Conservation (phyloP, 2,113 vertebrate species). For the Hirundichthys speculiger region DNA sequence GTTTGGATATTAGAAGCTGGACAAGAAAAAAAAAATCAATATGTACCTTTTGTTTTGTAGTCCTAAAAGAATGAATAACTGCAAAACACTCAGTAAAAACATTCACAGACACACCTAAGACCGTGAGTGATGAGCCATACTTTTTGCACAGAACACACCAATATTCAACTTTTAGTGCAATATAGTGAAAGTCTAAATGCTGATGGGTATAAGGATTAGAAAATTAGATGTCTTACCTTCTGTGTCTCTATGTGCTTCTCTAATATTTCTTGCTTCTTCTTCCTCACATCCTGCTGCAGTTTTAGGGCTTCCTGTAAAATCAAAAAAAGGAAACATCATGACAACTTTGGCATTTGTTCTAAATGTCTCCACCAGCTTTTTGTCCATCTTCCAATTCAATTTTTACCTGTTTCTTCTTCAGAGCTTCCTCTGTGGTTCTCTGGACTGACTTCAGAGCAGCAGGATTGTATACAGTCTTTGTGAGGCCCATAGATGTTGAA, state of each 20-base stretch:
- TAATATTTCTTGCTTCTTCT: slow-evolving; percentile 97
- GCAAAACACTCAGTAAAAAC: no score
- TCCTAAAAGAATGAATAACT: no score
- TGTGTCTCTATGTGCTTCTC: slow-evolving; percentile 99
- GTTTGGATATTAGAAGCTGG: slow-evolving; percentile 94
- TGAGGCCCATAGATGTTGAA: slow-evolving; percentile 93
- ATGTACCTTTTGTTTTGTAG: background rate
- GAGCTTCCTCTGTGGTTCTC: slow-evolving; percentile 89
- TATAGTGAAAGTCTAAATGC: background rate
- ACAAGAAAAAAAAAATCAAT: background rate
- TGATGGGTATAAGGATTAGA: no score
- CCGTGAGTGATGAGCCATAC: no score
- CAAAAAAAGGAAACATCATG: background rate
- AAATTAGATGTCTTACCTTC: slow-evolving; percentile 84
- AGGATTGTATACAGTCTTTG: slow-evolving; percentile 98
- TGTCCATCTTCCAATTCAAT: background rate
- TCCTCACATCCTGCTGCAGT: slow-evolving; percentile 95
- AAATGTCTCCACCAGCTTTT: background rate
- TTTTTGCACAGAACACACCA: no score
- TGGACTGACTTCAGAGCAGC: slow-evolving; percentile 92
- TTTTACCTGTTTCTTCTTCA: slow-evolving; percentile 94
- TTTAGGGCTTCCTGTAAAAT: slow-evolving; percentile 88
- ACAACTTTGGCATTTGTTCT: background rate
- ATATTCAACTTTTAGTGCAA: no score
- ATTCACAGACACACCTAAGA: no score